A percentile compares a stretch with the other conserved stretches of the same genome.
Conservation (phyloP, 37 sponge, comb jelly and placozoan genomes). For the Cliona cf. orientalis region DNA sequence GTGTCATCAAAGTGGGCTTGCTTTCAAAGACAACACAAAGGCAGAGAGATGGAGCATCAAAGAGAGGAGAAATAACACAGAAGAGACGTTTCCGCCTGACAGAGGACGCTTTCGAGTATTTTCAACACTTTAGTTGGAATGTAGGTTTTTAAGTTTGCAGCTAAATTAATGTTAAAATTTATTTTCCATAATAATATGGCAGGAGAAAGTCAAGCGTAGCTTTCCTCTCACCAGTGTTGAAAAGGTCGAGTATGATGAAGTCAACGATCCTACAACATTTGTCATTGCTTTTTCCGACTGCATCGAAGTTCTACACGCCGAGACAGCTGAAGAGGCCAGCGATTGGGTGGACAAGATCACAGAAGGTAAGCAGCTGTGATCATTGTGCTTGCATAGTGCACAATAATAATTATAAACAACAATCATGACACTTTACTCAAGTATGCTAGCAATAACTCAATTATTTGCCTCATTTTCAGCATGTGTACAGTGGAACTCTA, state of each 20-base stretch:
- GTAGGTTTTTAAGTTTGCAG: too few relatives aligned
- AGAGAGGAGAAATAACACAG: too few relatives aligned
- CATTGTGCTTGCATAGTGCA: too few relatives aligned
- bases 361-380: conserved; percentile 30
- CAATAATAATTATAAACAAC: too few relatives aligned
- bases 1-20: too few relatives aligned
- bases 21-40: too few relatives aligned
- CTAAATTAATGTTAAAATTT: too few relatives aligned
- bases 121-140: conserved; percentile 63
- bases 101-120: conserved; percentile 53
- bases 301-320: conserved; percentile 32
- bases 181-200: background rate
- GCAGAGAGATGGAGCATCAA: too few relatives aligned
- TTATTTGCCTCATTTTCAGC: background rate
- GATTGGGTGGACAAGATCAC: conserved; percentile 52
- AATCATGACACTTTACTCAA: too few relatives aligned
- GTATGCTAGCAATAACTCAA: background rate
- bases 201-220: conserved; percentile 62
- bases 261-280: conserved; percentile 18
- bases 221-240: conserved; percentile 66
- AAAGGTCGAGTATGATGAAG: conserved; percentile 24
- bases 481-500: conserved; percentile 9
- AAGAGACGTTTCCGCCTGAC: conserved; percentile 50
- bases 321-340: conserved; percentile 34
- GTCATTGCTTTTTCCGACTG: conserved; percentile 20